Conservation (phyloP, 1,140 invertebrate species). For the Bombus confusus region DNA sequence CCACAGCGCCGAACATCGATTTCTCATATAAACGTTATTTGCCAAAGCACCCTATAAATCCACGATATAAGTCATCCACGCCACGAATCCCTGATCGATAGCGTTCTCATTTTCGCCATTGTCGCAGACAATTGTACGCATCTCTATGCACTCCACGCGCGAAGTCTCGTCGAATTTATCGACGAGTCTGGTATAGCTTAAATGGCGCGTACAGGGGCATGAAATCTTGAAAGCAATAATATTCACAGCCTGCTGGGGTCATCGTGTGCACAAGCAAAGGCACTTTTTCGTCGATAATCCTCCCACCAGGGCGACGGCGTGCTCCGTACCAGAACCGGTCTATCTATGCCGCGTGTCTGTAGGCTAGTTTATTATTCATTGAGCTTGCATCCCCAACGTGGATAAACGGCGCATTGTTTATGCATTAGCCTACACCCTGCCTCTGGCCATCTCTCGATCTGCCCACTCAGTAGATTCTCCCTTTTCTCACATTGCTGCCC, state of each 20-base stretch:
- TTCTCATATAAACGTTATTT: not conserved
- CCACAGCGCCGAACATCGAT: not conserved
- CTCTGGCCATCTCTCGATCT: slow-evolving; percentile 59
- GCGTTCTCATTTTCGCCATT: not conserved
- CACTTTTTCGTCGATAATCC: slow-evolving; percentile 74
- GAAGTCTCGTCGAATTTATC: not conserved
- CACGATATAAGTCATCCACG: not conserved
- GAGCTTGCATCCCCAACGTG: slow-evolving; percentile 69
- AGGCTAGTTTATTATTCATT: slow-evolving; percentile 76
- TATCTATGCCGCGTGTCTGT: slow-evolving; percentile 68
- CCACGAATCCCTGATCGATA: not conserved
- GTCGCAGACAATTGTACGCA: not conserved
- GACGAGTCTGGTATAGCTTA: not conserved
- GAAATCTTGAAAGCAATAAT: slow-evolving; percentile 66
- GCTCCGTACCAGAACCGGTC: slow-evolving; percentile 54
- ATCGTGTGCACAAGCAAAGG: slow-evolving; percentile 35
- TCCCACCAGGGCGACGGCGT: slow-evolving; percentile 48
- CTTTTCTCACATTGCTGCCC: slow-evolving; percentile 57
- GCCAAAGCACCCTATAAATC: not conserved
- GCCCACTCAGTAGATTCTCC: slow-evolving; percentile 50
- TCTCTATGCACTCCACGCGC: not conserved
- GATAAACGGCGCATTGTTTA: slow-evolving; percentile 78
- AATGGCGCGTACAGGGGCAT: slow-evolving; percentile 24
- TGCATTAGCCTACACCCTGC: slow-evolving; percentile 70
- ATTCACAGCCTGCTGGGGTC: slow-evolving; percentile 49